Percentiles rank a stretch among this genome's conserved stretches.
Conservation (phyloP, 2,797 vertebrate species). For the Micromesistius poutassou region DNA sequence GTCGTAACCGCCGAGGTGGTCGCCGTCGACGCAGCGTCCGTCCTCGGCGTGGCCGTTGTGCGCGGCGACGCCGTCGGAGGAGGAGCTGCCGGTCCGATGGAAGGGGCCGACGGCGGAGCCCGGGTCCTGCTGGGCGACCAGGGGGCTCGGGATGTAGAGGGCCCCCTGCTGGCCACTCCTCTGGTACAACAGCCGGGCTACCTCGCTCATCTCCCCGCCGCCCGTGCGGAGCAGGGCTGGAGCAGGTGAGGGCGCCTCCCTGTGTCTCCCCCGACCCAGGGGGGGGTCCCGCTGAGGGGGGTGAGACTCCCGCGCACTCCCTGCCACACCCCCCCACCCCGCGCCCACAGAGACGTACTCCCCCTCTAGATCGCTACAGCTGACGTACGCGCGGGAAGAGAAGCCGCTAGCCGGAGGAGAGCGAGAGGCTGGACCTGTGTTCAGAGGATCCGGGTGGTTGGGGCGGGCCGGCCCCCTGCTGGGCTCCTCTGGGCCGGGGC, state of each 20-base stretch:
- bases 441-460: conserved; percentile 79
- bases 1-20: conserved; percentile 39
- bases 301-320: conserved; percentile 43
- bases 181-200: conserved; percentile 70
- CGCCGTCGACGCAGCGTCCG: too few relatives aligned
- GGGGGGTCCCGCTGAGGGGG: conserved; percentile 72
- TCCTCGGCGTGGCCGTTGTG: conserved; percentile 61
- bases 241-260: conserved; percentile 71
- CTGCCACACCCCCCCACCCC: conserved; percentile 67
- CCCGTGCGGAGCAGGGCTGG: conserved; percentile 47
- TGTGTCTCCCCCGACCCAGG: conserved; percentile 59
- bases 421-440: conserved; percentile 90
- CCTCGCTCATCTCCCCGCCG: conserved; percentile 61
- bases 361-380: conserved; percentile 86
- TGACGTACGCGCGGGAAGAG: conserved; percentile 84
- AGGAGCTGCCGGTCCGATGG: conserved; percentile 67
- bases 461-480: conserved; percentile 62
- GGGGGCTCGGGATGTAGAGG: conserved; percentile 71
- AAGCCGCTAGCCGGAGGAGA: conserved; percentile 79
- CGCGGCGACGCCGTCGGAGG: conserved; percentile 59
- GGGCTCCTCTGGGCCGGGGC: conserved; percentile 63
- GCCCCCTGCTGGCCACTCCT: conserved; percentile 53
- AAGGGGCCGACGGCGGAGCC: conserved; percentile 43
- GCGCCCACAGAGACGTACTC: conserved; percentile 79
- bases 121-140: conserved; percentile 51